Base-by-base conservation (phyloP, 1,140 invertebrate genomes). In the Scaptodrosophila lebanonensis region DNA sequence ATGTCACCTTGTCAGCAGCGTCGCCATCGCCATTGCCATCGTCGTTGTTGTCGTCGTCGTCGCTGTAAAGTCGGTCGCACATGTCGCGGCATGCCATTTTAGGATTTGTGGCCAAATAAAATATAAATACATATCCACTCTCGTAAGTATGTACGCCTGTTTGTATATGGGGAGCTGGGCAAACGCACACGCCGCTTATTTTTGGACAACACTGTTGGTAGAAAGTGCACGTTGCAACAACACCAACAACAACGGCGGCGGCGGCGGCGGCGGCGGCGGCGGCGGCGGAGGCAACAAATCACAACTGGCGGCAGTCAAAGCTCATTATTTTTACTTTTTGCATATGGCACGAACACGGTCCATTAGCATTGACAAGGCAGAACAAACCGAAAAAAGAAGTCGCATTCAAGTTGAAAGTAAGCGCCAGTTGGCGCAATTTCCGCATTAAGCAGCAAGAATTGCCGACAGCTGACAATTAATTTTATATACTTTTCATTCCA, bases 351-450 rank as follows among this genome's bases (percentile, higher is more conserved):
- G n/a, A n/a, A n/a, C n/a, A n/a, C n/a, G n/a, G n/a, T n/a, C 72
- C 72, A 79, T 77, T 79, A 79, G 72, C 72, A 68, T 59, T 79
- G 73, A 77, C 72, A 79, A 73, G 72, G 73, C 64, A 77, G 72
- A 77, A 77, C 72, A 68, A 79, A n/a, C n/a, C n/a, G 68, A 77
- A 77, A 73, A 53, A 62, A 77, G 72, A 72, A 73, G 66, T 66
- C 66, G 61, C 70, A n/a, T n/a, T n/a, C n/a, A 43, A 49, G 58
- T 64, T 65, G 70, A 75, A 73, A 73, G 70, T 65, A 71, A 68
- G 54, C 69, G 69, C 68, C 73, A 77, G 73, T 68, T 77, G 73
- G 57, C 65, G 73, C 54, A 65, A 73, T 79, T 77, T 77, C 72
- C 72, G 72, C 73, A 73, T 77, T 72, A 53, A 36, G 36, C 39